Base-by-base conservation (phyloP, 2,113 vertebrate species). In the Actenoides hombroni region DNA sequence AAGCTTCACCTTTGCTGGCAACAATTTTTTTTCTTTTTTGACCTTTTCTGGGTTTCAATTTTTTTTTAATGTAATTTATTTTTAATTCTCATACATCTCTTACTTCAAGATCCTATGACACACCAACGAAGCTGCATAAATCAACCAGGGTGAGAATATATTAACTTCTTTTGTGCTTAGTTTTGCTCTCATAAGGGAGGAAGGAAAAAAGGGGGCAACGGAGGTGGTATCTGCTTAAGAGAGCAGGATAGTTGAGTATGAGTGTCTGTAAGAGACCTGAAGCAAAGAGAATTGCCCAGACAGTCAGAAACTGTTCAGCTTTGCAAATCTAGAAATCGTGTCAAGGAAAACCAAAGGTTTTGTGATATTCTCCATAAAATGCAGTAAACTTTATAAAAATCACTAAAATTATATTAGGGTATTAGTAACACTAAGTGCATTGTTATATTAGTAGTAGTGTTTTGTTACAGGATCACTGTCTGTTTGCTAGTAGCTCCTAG, bases 181-280 rank as follows among this genome's bases (percentile, higher is more conserved):
- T 20, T 83, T 29, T 48, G 4, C 57, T 71, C 24, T 86, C 2
- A 15, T 26, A 37, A 82, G 5, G 21, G 4, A 82, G 5, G 7
- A 74, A 13, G 4, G 2, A 19, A 59, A 42, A 86, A 42, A 16
- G 3, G 9, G 5, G 7, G 9, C 2, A 3, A 11, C 3, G 13
- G 23, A 9, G 9, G 5, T 4, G 4, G 5, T 21, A n/a, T 48
- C 18, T 59, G 21, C 31, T 61, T 8, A 25, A 53, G 37, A 51
- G 11, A 65, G 35, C 7, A 56, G 23, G 4, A 24, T 13, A 44
- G 18, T 37, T 57, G 35, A 24, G 16, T 28, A 57, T 9, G 46
- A 60, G 6, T 1, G 1, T 61, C 16, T 51, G 5, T 46, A 51
- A 61, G 57, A 86, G 20, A 42, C 5, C 1, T 18, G 46, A 71